Conservation (phyloP, 2,113 vertebrate genomes). For the Heptranchias perlo region DNA sequence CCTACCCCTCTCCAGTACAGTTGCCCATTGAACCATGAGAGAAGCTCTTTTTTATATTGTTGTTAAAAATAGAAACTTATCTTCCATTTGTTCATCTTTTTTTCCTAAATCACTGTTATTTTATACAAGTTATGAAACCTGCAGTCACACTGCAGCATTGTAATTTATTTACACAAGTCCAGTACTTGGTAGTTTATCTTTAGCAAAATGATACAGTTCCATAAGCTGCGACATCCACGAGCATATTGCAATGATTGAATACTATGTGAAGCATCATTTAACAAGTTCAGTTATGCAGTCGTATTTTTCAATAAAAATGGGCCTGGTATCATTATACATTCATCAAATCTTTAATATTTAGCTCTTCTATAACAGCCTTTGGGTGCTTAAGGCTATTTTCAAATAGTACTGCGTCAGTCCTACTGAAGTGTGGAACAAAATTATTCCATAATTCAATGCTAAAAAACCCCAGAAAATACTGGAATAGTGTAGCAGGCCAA, state of each 20-base stretch:
- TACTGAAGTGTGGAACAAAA: neutral
- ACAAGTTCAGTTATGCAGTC: constrained; percentile 17
- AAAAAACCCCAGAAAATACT: neutral
- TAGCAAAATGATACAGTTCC: constrained; percentile 14
- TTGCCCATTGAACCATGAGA: neutral
- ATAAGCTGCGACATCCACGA: neutral
- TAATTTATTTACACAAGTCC: constrained; percentile 11
- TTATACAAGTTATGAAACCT: neutral
- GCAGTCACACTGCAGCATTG: neutral
- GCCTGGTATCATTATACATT: neutral
- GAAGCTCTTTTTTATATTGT: neutral
- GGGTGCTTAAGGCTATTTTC: neutral
- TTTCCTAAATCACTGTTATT: constrained; percentile 16
- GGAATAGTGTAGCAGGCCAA: neutral
- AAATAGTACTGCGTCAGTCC: neutral
- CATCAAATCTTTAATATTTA: neutral
- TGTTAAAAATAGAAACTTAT: neutral
- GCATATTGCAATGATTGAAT: constrained; percentile 22
- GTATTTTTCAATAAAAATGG: constrained; percentile 23
- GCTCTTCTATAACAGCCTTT: neutral
- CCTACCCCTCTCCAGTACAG: neutral
- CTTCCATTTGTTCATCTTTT: neutral
- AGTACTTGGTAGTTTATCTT: constrained; percentile 12
- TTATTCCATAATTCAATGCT: neutral
- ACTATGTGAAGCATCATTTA: constrained; percentile 28